A percentile compares a stretch with the other conserved stretches of the same genome.
Evolutionary conservation across 2,113 vertebrate genomes (phyloP).

Genomic region (Protobothrops mucrosquamatus): DNA sequence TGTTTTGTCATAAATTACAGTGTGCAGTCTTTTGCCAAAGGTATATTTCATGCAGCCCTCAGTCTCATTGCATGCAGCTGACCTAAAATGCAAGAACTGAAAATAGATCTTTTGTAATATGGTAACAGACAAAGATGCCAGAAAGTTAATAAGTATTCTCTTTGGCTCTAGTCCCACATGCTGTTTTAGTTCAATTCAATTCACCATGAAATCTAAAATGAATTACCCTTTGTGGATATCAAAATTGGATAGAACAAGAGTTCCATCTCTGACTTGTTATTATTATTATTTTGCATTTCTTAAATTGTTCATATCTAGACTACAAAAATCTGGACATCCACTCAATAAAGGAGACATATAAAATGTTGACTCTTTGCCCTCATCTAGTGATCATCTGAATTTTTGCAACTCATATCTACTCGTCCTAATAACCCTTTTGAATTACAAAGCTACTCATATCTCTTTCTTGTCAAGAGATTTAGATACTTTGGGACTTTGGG

Average conservation of each 20-base stretch:
- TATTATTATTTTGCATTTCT: not conserved
- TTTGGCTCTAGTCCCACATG: not conserved
- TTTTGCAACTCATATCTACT: not conserved
- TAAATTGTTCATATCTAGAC: not conserved
- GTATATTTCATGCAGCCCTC: not conserved
- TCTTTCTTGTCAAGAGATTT: not conserved
- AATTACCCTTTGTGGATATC: not conserved
- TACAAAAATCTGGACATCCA: not conserved
- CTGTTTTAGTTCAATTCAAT: not conserved
- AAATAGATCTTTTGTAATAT: not conserved
- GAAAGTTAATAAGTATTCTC: not conserved
- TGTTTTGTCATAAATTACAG: not conserved
- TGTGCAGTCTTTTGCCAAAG: not conserved
- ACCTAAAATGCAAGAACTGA: not conserved
- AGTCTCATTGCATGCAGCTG: not conserved
- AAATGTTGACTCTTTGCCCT: not conserved
- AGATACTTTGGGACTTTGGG: not conserved
- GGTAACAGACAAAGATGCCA: not conserved
- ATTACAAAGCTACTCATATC: not conserved
- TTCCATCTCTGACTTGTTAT: not conserved
- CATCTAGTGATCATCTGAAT: not conserved
- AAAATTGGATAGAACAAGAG: not conserved
- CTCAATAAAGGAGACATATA: not conserved
- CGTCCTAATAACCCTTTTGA: fast-evolving
- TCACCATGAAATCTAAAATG: not conserved